Evolutionary conservation across 1,140 invertebrate species (phyloP).

Genomic region (Dinothrombium tinctorium): DNA sequence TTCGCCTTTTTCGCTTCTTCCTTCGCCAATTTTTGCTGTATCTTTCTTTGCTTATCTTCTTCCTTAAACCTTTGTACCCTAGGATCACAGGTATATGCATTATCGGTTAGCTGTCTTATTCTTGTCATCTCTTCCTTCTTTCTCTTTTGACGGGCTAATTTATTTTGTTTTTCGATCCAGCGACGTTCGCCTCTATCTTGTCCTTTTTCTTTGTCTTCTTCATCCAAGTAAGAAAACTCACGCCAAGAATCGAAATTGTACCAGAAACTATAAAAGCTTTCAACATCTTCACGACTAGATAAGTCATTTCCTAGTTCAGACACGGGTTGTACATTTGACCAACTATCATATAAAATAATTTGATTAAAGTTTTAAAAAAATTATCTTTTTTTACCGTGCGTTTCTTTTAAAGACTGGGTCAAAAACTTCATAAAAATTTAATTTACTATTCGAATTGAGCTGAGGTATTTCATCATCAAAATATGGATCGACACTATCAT

Average conservation of each 20-base stretch:
- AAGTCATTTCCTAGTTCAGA: conserved; percentile 58
- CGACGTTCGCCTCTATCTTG: conserved; percentile 2
- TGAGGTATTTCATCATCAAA: conserved; percentile 66
- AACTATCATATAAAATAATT: conserved; percentile 31
- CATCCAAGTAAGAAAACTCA: conserved; percentile 96
- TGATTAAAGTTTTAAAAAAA: not conserved
- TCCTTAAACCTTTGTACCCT: conserved; percentile 72
- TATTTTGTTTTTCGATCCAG: conserved; percentile 5
- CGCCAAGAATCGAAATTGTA: conserved; percentile 94
- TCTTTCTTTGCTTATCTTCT: conserved; percentile 73
- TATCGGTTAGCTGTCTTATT: conserved; percentile 66
- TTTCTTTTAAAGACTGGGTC: conserved; percentile 58
- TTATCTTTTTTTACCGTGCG: conserved; percentile 20
- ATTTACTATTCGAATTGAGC: conserved; percentile 33
- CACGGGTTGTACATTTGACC: conserved; percentile 69
- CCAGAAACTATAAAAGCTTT: conserved; percentile 33
- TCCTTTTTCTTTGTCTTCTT: conserved; percentile 93
- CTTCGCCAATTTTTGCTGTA: conserved; percentile 63
- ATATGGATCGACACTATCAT: conserved; percentile 82
- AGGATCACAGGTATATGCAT: conserved; percentile 79
- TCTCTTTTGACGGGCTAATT: conserved; percentile 57
- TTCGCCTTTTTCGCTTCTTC: conserved; percentile 62
- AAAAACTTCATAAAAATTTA: conserved; percentile 50
- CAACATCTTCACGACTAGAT: conserved; percentile 25
- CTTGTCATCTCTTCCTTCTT: conserved; percentile 91